phyloP scores from a whole-genome alignment of 1,140 invertebrate genomes.

The Drosophila parvula region DNA sequence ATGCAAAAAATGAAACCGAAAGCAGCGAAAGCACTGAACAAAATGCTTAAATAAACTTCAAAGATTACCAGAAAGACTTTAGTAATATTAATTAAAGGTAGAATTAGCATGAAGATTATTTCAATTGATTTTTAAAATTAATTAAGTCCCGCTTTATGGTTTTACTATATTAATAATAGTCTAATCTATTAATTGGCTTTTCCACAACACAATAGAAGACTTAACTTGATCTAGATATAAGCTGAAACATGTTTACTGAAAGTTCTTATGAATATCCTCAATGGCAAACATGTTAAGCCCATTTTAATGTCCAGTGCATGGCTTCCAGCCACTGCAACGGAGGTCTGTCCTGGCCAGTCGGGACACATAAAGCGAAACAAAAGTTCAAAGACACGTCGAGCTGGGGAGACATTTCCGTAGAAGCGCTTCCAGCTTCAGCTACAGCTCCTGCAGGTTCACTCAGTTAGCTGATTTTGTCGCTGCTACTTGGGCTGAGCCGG shows the following conservation, averaged over 20 bases:
- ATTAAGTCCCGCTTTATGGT: neutral
- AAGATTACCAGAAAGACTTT: neutral
- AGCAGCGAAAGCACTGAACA: constrained; percentile 37
- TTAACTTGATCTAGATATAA: too few species aligned
- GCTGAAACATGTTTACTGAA: neutral
- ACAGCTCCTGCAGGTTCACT: constrained; percentile 30
- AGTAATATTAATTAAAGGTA: neutral
- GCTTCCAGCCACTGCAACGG: constrained; percentile 8
- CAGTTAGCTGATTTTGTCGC: constrained; percentile 49
- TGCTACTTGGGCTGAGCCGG: constrained; percentile 59
- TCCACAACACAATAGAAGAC: neutral
- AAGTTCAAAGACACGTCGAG: constrained; percentile 69
- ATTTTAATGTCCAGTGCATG: constrained; percentile 19
- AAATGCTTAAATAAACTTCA: neutral
- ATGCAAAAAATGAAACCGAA: constrained; percentile 76
- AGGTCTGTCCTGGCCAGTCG: constrained; percentile 47
- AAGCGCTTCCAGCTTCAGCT: constrained; percentile 7
- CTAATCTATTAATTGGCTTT: neutral
- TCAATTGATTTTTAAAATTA: neutral
- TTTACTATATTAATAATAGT: neutral
- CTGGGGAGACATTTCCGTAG: constrained; percentile 38
- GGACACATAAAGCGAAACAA: constrained; percentile 67
- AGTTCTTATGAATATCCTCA: neutral
- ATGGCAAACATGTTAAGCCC: constrained; percentile 12
- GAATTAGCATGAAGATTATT: neutral